These are phyloP conservation scores for Diadophis punctatus DNA, from an alignment of 2,113 vertebrate genomes.

Conservation along the genomic window DNA sequence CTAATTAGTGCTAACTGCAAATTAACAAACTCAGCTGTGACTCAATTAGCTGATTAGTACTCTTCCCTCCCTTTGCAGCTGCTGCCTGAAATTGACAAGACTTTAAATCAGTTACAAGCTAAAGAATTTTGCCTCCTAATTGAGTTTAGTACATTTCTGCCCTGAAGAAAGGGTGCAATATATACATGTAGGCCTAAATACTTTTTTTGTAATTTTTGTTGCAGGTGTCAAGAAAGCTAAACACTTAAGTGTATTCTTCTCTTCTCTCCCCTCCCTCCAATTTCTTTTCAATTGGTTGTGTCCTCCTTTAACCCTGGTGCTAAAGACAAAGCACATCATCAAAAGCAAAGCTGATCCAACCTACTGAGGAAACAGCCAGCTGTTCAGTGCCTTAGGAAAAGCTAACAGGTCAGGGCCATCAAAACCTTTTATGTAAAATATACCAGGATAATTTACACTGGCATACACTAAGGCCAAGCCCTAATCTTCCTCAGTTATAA, in stretches of 20 bases:
- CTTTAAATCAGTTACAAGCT: background rate
- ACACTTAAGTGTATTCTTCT: background rate
- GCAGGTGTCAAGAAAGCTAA: background rate
- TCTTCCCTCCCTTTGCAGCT: background rate
- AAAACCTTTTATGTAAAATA: slow-evolving; percentile 42
- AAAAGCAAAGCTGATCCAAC: background rate
- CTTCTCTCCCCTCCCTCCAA: too few species aligned
- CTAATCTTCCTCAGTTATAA: too few species aligned
- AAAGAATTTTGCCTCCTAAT: background rate
- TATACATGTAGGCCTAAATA: background rate
- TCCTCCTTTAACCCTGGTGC: background rate
- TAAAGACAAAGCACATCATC: background rate
- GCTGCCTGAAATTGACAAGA: background rate
- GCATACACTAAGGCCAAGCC: too few species aligned
- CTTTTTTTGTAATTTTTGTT: background rate
- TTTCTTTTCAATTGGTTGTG: background rate
- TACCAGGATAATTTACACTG: too few species aligned
- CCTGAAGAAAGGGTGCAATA: background rate
- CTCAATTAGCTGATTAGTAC: background rate
- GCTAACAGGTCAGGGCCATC: background rate
- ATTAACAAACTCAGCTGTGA: background rate
- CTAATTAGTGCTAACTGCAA: background rate
- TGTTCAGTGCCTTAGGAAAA: background rate
- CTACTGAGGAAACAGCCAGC: background rate
- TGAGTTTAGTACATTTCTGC: background rate